A percentile compares a stretch with the other conserved stretches of the same genome.
Conservation (phyloP, 2,888 invertebrate species). For the Drosophila imparisetae region DNA sequence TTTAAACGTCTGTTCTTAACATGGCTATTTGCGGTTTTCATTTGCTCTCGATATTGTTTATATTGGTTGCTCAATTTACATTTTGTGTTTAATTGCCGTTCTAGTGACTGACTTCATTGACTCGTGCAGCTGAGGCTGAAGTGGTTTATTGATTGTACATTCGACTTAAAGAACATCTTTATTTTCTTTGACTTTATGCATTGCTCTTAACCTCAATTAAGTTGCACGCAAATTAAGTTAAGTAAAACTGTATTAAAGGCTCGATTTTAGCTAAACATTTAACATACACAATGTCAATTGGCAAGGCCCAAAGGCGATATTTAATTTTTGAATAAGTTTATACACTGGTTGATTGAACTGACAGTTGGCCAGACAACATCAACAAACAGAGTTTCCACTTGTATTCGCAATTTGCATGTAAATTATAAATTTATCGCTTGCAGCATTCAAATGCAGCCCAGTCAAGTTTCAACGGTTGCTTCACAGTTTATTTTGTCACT, state of each 20-base stretch:
- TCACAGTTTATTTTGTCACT: conserved; percentile 39
- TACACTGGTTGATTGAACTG: neutral
- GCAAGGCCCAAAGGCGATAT: neutral
- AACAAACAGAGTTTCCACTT: neutral
- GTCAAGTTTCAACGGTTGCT: conserved; percentile 7
- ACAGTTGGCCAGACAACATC: neutral
- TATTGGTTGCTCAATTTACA: conserved; percentile 35
- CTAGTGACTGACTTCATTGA: conserved; percentile 6
- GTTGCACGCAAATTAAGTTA: neutral
- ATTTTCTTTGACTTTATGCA: too few species aligned
- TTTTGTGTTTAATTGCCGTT: conserved; percentile 34
- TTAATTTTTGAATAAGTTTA: neutral
- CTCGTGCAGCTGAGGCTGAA: neutral
- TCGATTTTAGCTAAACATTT: neutral
- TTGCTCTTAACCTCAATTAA: neutral
- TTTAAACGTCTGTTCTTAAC: conserved; percentile 25
- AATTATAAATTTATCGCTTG: neutral
- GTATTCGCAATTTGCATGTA: neutral
- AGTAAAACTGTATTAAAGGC: neutral
- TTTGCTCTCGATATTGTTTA: conserved; percentile 52
- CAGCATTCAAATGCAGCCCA: neutral
- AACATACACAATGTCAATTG: neutral
- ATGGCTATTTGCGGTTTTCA: conserved; percentile 31
- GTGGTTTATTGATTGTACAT: neutral
- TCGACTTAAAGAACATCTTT: neutral